These are phyloP conservation scores for Malurus elegans DNA, from an alignment of 2,113 vertebrate species.

Conservation along the genomic window DNA sequence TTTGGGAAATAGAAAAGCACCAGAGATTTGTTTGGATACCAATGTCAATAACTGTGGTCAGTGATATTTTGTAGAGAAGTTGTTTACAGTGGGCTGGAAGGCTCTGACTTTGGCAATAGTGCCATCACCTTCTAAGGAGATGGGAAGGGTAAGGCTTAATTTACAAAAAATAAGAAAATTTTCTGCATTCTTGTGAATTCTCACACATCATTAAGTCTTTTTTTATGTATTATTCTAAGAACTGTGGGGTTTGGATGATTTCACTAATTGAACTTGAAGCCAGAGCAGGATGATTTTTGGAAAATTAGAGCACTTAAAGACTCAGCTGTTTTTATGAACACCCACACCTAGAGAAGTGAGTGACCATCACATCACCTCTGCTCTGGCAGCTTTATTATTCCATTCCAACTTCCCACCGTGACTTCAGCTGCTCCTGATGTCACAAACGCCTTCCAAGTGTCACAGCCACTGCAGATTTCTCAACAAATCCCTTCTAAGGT, in stretches of 20 bases:
- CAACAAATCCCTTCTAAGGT: neutral
- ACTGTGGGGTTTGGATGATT: neutral
- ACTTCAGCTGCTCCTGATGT: neutral
- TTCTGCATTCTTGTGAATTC: slow-evolving; percentile 11
- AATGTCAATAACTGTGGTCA: neutral
- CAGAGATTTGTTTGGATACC: neutral
- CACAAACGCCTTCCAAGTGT: neutral
- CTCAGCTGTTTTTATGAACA: neutral
- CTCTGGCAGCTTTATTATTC: neutral
- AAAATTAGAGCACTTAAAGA: neutral
- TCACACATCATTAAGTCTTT: neutral
- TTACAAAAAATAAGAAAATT: slow-evolving; percentile 29
- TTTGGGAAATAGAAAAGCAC: neutral
- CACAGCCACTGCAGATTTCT: neutral
- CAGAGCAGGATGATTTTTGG: neutral
- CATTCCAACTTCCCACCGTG: neutral
- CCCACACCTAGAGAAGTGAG: neutral
- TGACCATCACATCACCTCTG: neutral
- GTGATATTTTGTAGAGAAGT: neutral
- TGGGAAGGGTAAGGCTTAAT: slow-evolving; percentile 43
- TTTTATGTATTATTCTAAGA: neutral
- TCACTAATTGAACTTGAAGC: neutral
- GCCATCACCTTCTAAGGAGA: neutral
- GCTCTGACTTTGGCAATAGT: neutral
- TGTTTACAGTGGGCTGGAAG: neutral